Percentiles rank a stretch among this genome's conserved stretches.
phyloP scores from a whole-genome alignment of 2,797 vertebrate species.

The Phylloscopus collybita region DNA sequence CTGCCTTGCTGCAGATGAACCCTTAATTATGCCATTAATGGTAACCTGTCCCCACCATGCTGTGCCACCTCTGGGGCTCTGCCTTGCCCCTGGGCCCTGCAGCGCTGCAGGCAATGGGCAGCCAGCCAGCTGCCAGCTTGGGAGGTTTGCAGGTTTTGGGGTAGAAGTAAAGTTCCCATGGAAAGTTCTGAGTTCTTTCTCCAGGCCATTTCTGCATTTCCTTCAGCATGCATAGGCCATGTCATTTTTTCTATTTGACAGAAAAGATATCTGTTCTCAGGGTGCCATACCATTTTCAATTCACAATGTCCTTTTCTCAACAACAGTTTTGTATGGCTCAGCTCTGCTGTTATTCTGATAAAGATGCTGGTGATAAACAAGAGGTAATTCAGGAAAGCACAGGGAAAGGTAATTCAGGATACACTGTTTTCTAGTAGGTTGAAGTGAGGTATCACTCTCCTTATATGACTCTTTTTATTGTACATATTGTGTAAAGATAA shows the following conservation, averaged over 20 bases:
- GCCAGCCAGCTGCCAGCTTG: not conserved
- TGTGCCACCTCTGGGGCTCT: not conserved
- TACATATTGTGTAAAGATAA: constrained; percentile 18
- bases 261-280: not conserved
- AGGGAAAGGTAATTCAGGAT: not conserved
- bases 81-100: not conserved
- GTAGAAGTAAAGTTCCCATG: not conserved
- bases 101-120: not conserved
- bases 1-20: not conserved
- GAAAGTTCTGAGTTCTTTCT: not conserved
- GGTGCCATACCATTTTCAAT: not conserved
- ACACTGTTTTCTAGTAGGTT: not conserved
- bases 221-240: rapidly evolving
- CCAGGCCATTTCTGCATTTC: not conserved
- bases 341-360: not conserved
- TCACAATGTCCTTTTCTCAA: rapidly evolving
- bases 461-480: not conserved
- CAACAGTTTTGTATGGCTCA: not conserved
- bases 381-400: not conserved
- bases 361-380: not conserved
- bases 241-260: not conserved
- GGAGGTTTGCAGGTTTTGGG: not conserved
- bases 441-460: not conserved
- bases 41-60: rapidly evolving
- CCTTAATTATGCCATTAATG: not conserved